These are phyloP conservation scores for Trachelus troglodyta DNA, from an alignment of 2,888 invertebrate species.

Conservation along the genomic window DNA sequence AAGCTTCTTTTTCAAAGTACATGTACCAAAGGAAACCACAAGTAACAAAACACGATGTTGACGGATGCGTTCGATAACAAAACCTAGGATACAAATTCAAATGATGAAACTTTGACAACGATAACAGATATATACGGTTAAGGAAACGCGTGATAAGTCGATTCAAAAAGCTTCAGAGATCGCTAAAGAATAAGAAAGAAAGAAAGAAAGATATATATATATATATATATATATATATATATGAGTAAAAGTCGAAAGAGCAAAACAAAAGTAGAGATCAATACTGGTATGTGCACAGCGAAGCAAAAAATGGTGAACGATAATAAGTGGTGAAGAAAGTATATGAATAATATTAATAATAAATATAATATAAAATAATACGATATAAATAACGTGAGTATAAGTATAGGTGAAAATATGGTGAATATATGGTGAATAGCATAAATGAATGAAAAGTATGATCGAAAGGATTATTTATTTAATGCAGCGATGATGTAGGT, in stretches of 20 bases:
- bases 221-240: too few relatives aligned
- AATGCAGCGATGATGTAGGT: slow-evolving; percentile 60
- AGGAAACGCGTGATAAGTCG: background rate
- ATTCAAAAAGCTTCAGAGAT: background rate
- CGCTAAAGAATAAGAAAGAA: background rate
- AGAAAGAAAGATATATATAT: too few relatives aligned
- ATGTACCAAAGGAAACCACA: background rate
- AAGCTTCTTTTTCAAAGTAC: background rate
- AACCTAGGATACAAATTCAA: background rate
- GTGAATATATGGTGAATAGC: background rate
- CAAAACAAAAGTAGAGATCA: background rate
- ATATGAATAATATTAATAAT: background rate
- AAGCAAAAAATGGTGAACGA: slow-evolving; percentile 32
- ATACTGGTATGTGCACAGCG: slow-evolving; percentile 51
- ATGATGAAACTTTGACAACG: background rate
- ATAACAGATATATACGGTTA: background rate
- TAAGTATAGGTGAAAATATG: background rate
- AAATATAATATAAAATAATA: background rate
- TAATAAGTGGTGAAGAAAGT: background rate
- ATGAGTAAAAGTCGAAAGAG: background rate
- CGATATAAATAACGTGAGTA: background rate
- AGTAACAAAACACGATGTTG: background rate
- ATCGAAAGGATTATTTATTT: slow-evolving; percentile 18
- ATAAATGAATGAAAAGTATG: slow-evolving; percentile 30
- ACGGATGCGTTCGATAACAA: background rate